These are phyloP conservation scores for Nothoprocta pentlandii DNA, from an alignment of 2,113 vertebrate genomes.

Conservation along the genomic window DNA sequence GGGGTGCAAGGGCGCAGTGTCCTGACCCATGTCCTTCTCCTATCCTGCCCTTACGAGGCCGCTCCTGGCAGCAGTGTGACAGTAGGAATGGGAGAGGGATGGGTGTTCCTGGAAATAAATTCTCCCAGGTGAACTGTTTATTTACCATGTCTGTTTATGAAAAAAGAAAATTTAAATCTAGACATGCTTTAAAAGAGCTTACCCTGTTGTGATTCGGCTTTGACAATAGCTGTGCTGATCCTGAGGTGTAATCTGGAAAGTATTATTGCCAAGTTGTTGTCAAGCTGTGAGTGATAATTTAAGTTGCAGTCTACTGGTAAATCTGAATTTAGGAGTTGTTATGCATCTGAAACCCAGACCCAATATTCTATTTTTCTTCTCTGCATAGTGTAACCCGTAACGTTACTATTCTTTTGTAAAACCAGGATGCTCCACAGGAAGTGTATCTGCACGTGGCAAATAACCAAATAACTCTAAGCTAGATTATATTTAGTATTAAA, in stretches of 20 bases:
- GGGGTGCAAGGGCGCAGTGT: background rate
- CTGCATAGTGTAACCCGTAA: background rate
- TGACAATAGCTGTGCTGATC: background rate
- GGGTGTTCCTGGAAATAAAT: background rate
- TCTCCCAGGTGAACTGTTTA: background rate
- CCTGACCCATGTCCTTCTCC: background rate
- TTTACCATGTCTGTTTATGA: background rate
- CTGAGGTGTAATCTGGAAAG: background rate
- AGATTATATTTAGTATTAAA: background rate
- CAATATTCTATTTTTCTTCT: background rate
- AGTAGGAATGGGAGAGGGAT: background rate
- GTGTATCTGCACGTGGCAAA: background rate
- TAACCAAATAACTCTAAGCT: slow-evolving; percentile 11
- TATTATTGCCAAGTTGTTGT: background rate
- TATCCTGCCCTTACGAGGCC: fast-evolving
- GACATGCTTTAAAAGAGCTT: background rate
- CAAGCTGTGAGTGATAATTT: background rate
- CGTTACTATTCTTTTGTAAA: slow-evolving; percentile 1
- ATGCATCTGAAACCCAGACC: background rate
- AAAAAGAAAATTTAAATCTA: slow-evolving; percentile 6
- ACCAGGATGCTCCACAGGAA: slow-evolving; percentile 19
- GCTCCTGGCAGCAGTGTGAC: background rate
- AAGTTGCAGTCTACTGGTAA: background rate
- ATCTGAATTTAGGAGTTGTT: background rate
- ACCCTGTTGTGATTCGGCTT: background rate